Conservation (phyloP, 2,797 vertebrate genomes). For the Myripristis murdjan region DNA sequence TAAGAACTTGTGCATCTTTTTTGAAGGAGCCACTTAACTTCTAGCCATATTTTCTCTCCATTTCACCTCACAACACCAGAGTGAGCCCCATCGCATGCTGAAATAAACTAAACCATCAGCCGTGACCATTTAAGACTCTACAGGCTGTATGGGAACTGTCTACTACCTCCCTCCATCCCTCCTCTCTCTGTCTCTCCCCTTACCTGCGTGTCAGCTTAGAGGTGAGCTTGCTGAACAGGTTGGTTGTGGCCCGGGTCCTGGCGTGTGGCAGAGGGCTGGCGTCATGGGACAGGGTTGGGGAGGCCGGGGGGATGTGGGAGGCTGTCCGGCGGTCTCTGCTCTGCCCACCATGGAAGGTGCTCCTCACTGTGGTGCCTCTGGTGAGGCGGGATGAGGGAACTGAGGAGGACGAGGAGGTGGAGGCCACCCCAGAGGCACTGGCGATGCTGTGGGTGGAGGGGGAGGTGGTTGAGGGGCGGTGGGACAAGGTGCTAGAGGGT, state of each 20-base stretch:
- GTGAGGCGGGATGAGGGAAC: slow-evolving; percentile 89
- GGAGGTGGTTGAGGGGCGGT: slow-evolving; percentile 90
- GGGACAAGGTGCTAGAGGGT: slow-evolving; percentile 85
- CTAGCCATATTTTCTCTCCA: not conserved
- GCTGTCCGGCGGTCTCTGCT: slow-evolving; percentile 89
- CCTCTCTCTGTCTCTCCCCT: slow-evolving; percentile 62
- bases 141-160: not conserved
- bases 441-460: slow-evolving; percentile 94
- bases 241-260: slow-evolving; percentile 89
- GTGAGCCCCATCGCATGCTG: too few species aligned
- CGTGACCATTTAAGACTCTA: too few species aligned
- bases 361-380: slow-evolving; percentile 92
- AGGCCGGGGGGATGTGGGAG: slow-evolving; percentile 89
- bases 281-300: slow-evolving; percentile 90
- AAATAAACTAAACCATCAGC: not conserved
- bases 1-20: too few species aligned
- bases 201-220: slow-evolving; percentile 96
- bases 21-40: not conserved
- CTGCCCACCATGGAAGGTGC: slow-evolving; percentile 95
- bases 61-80: not conserved
- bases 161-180: not conserved
- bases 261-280: slow-evolving; percentile 86
- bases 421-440: slow-evolving; percentile 77
- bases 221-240: slow-evolving; percentile 95
- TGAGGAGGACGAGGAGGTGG: slow-evolving; percentile 81